These are phyloP conservation scores for Drymonia ruficornis DNA, from an alignment of 2,888 invertebrate genomes.

Conservation along the genomic window DNA sequence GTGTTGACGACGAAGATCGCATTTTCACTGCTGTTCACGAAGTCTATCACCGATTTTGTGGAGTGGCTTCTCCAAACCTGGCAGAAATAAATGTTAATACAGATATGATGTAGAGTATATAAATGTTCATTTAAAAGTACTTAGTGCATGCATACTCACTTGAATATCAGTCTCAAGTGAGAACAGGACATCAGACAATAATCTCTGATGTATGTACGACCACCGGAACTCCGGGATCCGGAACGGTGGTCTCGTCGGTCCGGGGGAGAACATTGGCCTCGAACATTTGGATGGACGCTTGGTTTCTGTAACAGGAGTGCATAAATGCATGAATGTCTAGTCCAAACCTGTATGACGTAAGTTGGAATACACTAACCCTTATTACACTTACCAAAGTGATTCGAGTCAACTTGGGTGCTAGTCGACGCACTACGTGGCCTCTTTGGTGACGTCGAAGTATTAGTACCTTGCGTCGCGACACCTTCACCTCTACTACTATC, in stretches of 20 bases:
- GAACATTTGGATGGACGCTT: constrained; percentile 87
- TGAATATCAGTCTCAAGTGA: constrained; percentile 99
- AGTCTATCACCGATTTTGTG: constrained; percentile 98
- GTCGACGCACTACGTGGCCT: constrained; percentile 92
- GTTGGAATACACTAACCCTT: background rate
- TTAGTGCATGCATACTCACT: constrained; percentile 68
- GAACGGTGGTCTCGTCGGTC: constrained; percentile 97
- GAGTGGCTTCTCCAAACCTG: constrained; percentile 94
- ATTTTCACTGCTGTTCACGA: constrained; percentile 99
- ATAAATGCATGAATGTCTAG: background rate
- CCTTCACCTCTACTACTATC: constrained; percentile 69
- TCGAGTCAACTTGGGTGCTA: constrained; percentile 93
- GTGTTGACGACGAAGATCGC: constrained; percentile 99
- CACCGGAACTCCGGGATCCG: constrained; percentile 99
- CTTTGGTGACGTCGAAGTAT: constrained; percentile 86
- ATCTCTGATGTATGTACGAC: constrained; percentile 99
- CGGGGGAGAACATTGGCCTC: constrained; percentile 96
- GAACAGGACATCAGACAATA: constrained; percentile 97
- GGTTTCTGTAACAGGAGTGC: constrained; percentile 60
- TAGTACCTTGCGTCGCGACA: constrained; percentile 67
- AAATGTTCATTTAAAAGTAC: background rate
- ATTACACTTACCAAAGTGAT: constrained; percentile 89
- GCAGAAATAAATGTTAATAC: constrained; percentile 1
- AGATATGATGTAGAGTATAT: background rate
- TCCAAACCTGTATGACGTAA: background rate